Base-by-base conservation (phyloP, 2,113 vertebrate genomes). In the Dascyllus trimaculatus region DNA sequence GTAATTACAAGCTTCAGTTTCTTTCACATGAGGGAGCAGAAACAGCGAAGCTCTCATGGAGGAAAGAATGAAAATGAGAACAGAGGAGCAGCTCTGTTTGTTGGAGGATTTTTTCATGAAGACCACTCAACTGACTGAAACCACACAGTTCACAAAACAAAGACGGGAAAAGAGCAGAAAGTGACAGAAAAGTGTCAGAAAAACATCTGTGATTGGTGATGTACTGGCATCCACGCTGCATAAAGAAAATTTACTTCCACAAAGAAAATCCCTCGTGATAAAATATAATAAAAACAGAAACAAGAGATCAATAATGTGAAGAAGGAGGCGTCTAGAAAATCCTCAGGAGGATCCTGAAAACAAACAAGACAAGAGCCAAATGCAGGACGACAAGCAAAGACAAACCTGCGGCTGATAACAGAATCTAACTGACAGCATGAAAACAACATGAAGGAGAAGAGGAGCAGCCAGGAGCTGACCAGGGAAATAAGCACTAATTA, bases 1-100 rank as follows among this genome's bases (percentile, higher is more conserved):
- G 70, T 90, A 93, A 93, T 93, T 92, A 92, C 88, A 90, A 86
- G 78, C 68, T 85, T 82, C 59, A 77, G 79, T 92, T 93, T 89
- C 63, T 91, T 70, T 68, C 88, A 88, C 91, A 89, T 76, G 80
- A 85, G 77, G 57, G 78, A 83, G 66, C 89, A 89, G 48, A 86
- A 87, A 93, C 87, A 93, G 79, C 77, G 78, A 60, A 71, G 86
- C 82, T 70, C 59, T 86, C 63, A 89, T 57, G 25, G 63, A 60
- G 25, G 48, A n/a, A 38, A 58, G 66, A 66, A 63, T 48, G 48
- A 45, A 25, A 24, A 40, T 52, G 5, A 38, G 63, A 62, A 32
- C 14, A 6, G 74, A 69, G 26, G 64, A 45, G 56, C 51, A 18
- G 51, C 38, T 63, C 63, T 46, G 62, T 71, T 58, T 1, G 8